phyloP scores from a whole-genome alignment of 1,140 invertebrate genomes.

The Dufourea novaeangliae region DNA sequence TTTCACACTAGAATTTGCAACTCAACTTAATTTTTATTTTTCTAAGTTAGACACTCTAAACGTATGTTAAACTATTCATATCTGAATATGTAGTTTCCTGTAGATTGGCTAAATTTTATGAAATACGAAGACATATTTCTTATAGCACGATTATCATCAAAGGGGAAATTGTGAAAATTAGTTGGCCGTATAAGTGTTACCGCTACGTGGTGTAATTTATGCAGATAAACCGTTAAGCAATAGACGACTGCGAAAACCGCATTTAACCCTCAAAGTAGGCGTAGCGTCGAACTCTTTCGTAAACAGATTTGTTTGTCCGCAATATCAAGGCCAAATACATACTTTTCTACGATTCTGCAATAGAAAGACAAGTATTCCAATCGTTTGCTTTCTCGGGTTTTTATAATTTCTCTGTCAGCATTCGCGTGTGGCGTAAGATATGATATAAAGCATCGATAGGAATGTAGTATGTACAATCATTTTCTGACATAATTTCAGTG shows the following conservation, averaged over 20 bases:
- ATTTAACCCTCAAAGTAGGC: neutral
- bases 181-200: neutral
- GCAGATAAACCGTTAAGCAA: neutral
- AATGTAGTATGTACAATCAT: too few species aligned
- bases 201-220: neutral
- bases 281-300: neutral
- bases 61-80: too few species aligned
- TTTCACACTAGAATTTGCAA: too few species aligned
- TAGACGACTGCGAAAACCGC: neutral
- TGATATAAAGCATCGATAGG: too few species aligned
- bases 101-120: too few species aligned
- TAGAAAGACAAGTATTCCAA: neutral
- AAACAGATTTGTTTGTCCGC: neutral
- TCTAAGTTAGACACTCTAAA: too few species aligned
- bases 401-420: neutral
- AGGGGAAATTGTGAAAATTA: neutral
- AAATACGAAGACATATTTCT: too few species aligned
- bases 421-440: neutral
- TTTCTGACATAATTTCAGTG: too few species aligned
- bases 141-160: neutral
- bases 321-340: conserved; percentile 17
- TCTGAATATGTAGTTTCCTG: too few species aligned
- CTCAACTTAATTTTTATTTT: too few species aligned
- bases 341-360: conserved; percentile 6
- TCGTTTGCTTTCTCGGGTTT: neutral